Base-by-base conservation (phyloP, 2,113 vertebrate species). In the Rallus limicola region DNA sequence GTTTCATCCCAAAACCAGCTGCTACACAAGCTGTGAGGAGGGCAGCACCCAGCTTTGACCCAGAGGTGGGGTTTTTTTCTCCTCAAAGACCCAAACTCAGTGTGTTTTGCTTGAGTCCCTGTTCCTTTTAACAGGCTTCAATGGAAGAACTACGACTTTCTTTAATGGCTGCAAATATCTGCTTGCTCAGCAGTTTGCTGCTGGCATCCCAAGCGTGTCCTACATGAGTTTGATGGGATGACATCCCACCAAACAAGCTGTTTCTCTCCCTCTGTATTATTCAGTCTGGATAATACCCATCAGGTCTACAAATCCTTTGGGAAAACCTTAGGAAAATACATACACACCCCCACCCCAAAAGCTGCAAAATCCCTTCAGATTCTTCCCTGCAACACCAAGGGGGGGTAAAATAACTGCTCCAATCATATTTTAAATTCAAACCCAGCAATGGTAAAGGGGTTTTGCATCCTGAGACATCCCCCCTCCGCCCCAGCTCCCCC, bases 351-450 rank as follows among this genome's bases (percentile, higher is more conserved):
- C 18, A 48, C 46, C 36, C 65, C 64, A 48, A 58, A 4, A 21
- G 36, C 74, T 11, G 29, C 62, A 69, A n/a, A 62, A 34, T 13
- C n/a, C 52, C 36, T 38, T 13, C 0, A 1, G 65, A 3, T 15
- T 13, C 59, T 36, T 56, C 52, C 71, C 31, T 0, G 1, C 33
- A 16, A 2, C 0, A 5, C 52, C 59, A 9, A 67, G 75, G 40
- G 59, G 36, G 29, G 18, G 0, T 0, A 0, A 44, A 64, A 5
- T 31, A 14, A 8, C 34, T 3, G 19, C 19, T 36, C 3, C 24
- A 13, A 9, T 29, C 0, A 1, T 1, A n/a, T 34, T 67, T 15
- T 7, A 44, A 0, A 3, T 0, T 6, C 0, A 0, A 33, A 13
- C 2, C 44, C 62, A 26, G 44, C 15, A 11, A 16, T 0, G 26